Base-by-base conservation (phyloP, 1,140 invertebrate genomes). In the Oreohelix idahoensis region DNA sequence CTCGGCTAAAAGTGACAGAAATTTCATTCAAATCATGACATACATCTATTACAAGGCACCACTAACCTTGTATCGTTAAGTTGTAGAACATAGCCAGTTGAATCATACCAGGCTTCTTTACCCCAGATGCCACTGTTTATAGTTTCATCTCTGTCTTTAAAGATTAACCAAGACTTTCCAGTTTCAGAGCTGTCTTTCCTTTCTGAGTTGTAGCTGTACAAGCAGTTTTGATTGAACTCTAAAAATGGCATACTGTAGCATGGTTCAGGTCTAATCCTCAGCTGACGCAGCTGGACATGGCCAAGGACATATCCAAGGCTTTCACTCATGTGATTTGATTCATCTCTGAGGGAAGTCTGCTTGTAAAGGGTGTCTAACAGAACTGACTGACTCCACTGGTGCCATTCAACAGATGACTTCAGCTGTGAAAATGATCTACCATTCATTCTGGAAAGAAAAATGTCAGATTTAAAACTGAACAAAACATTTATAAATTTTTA, bases 31-130 rank as follows among this genome's bases (percentile, higher is more conserved):
- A n/a, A n/a, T n/a, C n/a, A n/a, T 45, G 5, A 45, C 15, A 15
- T 45, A 45, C 42, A 45, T 45, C 42, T 58, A 58, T 23, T 23
- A 29, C 35, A 38, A 69, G 49, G 69, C n/a, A 36, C 39, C 0
- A n/a, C 42, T 71, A 86, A 90, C 90, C 89, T 88, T 49, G 88
- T 84, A 36, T 83, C 71, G 69, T 89, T 87, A 0, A 91, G 84
- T 36, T 80, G 81, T 4, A 90, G 36, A 13, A 87, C 77, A 84
- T 81, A 89, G 17, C 90, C 90, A 58, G 86, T 84, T 36, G 83
- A 83, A 45, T 88, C 88, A 84, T 90, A 90, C 38, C 86, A 77
- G 36, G 84, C 87, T 84, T 87, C 84, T 38, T 83, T 71, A 45
- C 90, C 88, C 82, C 85, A 87, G 36, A 89, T 29, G 15, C 45